Base-by-base conservation (phyloP, 2,888 invertebrate species). In the Scaptomyza polygonia region DNA sequence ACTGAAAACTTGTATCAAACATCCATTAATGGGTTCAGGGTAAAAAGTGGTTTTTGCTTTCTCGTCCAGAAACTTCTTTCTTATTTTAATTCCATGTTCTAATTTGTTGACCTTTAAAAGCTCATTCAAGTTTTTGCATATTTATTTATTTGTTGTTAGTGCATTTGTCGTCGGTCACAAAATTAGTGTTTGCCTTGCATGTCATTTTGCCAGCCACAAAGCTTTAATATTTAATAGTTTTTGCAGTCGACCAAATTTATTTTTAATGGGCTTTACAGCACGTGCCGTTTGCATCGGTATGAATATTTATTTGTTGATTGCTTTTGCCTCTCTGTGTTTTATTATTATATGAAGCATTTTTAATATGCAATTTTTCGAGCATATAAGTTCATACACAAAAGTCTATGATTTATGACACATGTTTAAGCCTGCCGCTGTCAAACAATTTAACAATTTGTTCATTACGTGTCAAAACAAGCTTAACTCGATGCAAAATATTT, bases 211-310 rank as follows among this genome's bases (percentile, higher is more conserved):
- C 72, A 79, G 85, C 72, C 82, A 59, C 86, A 79, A 77, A 83
- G 82, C 85, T 83, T 82, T 82, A 67, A 67, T 79, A 72, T 75
- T 77, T 72, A 75, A 79, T 82, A 61, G 53, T 57, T 59, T 64
- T 58, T 62, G 64, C 61, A 40, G 64, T 56, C 58, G 47, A 11
- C 43, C 64, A 76, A 67, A 73, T 67, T 18, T 47, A 72, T 65
- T 85, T 85, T 83, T 75, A 82, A 83, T 83, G 77, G 86, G 71
- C 69, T 81, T 83, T 85, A 79, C 82, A 82, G 86, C 82, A 83
- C 82, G 82, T 81, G 81, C 83, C 79, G 57, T 56, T n/a, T n/a
- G 75, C 77, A 54, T 57, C 14, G 16, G 45, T 45, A 42, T 16
- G 45, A 53, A 67, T 84, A 64, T 69, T 76, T 66, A 68, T 74